Base-by-base conservation (phyloP, 2,888 invertebrate genomes). In the Dolichomitus sp. region DNA sequence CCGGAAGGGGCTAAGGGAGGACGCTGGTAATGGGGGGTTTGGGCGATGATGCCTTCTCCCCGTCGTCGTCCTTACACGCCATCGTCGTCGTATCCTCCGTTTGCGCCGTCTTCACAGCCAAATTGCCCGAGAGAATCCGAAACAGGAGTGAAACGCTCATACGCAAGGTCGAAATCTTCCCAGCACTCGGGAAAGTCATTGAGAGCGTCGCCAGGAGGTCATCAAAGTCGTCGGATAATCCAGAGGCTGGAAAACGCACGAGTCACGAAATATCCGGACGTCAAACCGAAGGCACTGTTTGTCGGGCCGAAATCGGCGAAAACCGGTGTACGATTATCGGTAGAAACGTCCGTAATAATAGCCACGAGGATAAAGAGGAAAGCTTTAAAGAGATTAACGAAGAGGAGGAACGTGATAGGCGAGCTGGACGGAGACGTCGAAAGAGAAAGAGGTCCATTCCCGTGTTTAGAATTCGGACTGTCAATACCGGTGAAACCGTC, bases 1-100 rank as follows among this genome's bases (percentile, higher is more conserved):
- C 88, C 87, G 86, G 87, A 89, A 87, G 87, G 85, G 80, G 76
- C 72, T 23, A 83, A 72, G 80, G 83, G 83, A 68, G 92, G 87
- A 87, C 88, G 85, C 88, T 93, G 93, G 93, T 93, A 92, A 93
- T 93, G 93, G 92, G 93, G 92, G 92, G 89, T 91, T 92, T 92
- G 89, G 93, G 91, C 92, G 92, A 93, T 91, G 91, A 93, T 93
- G 93, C 93, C 92, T 93, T 92, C 90, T 93, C 92, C 91, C 91
- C 90, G 91, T 92, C 88, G 88, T 88, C 89, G 89, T 90, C 90
- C 89, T 91, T 89, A 87, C 88, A 83, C 90, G 87, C 87, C 90
- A 89, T 87, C 91, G 89, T 89, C 87, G 85, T 86, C 84, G 84
- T 84, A 78, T 81, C 81, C 79, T 77, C 84, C 85, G 82, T 73